Conservation (phyloP, 1,140 invertebrate species). For the Cyrtorhinus lividipennis region DNA sequence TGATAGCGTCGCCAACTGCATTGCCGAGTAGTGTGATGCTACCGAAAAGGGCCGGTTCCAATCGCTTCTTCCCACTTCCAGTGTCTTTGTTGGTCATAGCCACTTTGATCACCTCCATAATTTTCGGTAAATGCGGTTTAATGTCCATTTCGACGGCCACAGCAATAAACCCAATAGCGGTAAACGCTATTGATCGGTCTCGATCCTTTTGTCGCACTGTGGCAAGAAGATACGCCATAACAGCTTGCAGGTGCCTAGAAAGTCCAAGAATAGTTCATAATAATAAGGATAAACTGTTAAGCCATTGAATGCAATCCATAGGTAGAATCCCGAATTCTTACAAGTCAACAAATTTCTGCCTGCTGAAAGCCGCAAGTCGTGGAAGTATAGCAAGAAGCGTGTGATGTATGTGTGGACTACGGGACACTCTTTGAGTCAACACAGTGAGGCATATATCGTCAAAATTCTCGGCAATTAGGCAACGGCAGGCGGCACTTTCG, state of each 20-base stretch:
- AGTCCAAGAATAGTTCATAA: no score
- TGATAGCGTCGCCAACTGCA: conserved; percentile 60
- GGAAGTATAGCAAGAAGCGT: conserved; percentile 77
- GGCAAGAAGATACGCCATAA: conserved; percentile 61
- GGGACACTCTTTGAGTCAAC: conserved; percentile 56
- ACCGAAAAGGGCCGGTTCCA: conserved; percentile 84
- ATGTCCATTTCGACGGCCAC: conserved; percentile 78
- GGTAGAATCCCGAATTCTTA: no score
- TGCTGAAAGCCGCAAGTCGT: conserved; percentile 85
- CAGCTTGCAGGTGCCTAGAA: conserved; percentile 53
- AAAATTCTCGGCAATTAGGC: conserved; percentile 70
- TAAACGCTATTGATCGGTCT: conserved; percentile 66
- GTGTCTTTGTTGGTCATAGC: conserved; percentile 59
- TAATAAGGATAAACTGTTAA: no score
- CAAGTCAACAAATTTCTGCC: conserved; percentile 55
- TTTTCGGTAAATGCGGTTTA: conserved; percentile 58
- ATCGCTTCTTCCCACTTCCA: conserved; percentile 48
- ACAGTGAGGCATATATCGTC: conserved; percentile 64
- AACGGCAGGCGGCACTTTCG: conserved; percentile 76
- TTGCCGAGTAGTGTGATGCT: conserved; percentile 87
- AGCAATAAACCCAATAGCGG: conserved; percentile 77
- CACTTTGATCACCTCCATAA: conserved; percentile 73
- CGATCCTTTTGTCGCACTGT: conserved; percentile 63
- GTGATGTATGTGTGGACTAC: conserved; percentile 72
- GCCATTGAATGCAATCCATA: no score